A percentile compares a stretch with the other conserved stretches of the same genome.
Evolutionary conservation across 2,888 invertebrate species (phyloP).

Genomic region (Miltochrista miniata): DNA sequence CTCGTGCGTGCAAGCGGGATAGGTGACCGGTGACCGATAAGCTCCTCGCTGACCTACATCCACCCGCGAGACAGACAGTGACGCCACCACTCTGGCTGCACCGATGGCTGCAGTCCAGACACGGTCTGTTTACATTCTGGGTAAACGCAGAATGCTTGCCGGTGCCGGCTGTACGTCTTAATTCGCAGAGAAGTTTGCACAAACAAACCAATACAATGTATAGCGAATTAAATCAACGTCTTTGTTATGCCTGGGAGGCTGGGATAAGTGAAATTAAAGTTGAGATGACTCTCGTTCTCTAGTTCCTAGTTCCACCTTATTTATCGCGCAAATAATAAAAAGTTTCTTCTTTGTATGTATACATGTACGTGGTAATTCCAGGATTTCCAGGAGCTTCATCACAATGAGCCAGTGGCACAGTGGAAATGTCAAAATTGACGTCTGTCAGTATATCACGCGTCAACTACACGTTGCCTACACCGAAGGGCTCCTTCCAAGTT

Average conservation of each 20-base stretch:
- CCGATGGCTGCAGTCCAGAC: slow-evolving; percentile 42
- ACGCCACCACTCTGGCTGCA: slow-evolving; percentile 24
- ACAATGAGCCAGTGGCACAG: too few relatives aligned
- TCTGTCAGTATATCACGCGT: too few relatives aligned
- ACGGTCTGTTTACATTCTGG: slow-evolving; percentile 53
- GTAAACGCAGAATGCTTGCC: slow-evolving; percentile 36
- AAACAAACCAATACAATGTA: slow-evolving; percentile 27
- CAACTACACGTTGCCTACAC: not conserved
- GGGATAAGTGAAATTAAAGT: slow-evolving; percentile 1
- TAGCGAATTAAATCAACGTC: slow-evolving; percentile 11
- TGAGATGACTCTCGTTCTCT: not conserved
- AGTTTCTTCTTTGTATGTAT: too few relatives aligned
- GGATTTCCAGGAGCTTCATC: too few relatives aligned
- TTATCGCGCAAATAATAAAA: too few relatives aligned
- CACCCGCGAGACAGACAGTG: slow-evolving; percentile 24
- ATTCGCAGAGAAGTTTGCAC: slow-evolving; percentile 30
- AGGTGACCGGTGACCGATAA: slow-evolving; percentile 41
- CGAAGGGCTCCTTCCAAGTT: too few relatives aligned
- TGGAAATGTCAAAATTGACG: too few relatives aligned
- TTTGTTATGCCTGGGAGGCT: slow-evolving; percentile 3
- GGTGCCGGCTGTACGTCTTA: slow-evolving; percentile 31
- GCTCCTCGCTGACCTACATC: slow-evolving; percentile 40
- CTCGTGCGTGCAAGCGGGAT: slow-evolving; percentile 40
- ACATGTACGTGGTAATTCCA: too few relatives aligned
- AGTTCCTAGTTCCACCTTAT: too few relatives aligned